Evolutionary conservation across 1,140 invertebrate species (phyloP), one percentile per base, ranked within the genome.

Genomic region (Bombus waltoni): DNA sequence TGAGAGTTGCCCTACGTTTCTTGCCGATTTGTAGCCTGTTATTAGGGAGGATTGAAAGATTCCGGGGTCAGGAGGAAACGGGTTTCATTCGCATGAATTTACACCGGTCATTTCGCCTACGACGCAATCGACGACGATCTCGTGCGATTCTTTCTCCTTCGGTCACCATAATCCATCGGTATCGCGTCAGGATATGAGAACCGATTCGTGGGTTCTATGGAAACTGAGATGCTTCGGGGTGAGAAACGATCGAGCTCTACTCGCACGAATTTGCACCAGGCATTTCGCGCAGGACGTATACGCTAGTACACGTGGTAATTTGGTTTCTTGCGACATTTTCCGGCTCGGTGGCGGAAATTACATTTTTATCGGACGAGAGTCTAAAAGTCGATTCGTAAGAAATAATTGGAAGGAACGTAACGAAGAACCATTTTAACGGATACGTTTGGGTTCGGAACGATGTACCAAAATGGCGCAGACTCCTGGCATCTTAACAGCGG

Each of bases 31-130:
- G 88, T 90, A 94, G 91, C 92, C 94, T 95, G 91, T 95, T 94
- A 95, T 95, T 95, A 95, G 93, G 91, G 88, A 93, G 93, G 95
- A 95, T 95, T 94, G 94, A 95, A 95, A 95, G 93, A 95, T 95
- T 95, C 94, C 93, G 91, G 82, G 83, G 89, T 91, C 90, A 91
- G 83, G 86, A 86, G 84, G 79, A 86, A 88, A 88, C 83, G 83
- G 84, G 90, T 85, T 93, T 93, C 93, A 94, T 94, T 94, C 93
- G 91, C 93, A 92, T 92, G 83, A 93, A 94, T 94, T 94, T 95
- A 95, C 88, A 83, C 71, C 59, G 57, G 15, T 11, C 59, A 15
- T 40, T 81, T 44, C n/a, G 88, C 38, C 47, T 70, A n/a, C 57
- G 76, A 72, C 68, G 47, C 47, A 8, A 5, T 28, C 57, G 25